Percentiles rank a stretch among this genome's conserved stretches.
These are phyloP conservation scores for Procambarus clarkii DNA, from an alignment of 1,140 invertebrate genomes.

Conservation along the genomic window DNA sequence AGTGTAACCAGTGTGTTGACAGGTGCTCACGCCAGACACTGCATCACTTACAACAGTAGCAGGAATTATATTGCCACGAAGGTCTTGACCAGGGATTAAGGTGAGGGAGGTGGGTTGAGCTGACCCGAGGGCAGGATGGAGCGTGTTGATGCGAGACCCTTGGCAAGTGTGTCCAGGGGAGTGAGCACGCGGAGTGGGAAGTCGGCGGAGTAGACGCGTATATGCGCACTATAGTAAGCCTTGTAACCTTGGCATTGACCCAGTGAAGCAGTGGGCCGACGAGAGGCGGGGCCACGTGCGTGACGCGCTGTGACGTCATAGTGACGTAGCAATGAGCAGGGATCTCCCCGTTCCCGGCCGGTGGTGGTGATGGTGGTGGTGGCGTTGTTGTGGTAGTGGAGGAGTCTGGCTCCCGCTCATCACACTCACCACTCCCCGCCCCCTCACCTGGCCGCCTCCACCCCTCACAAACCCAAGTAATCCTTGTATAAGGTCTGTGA, in stretches of 20 bases:
- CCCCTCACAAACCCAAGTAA: not conserved
- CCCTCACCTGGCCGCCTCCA: not conserved
- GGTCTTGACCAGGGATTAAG: no score
- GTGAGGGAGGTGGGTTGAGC: no score
- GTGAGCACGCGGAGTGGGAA: constrained; percentile 22
- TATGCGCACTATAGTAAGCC: constrained; percentile 30
- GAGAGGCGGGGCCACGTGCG: constrained; percentile 64
- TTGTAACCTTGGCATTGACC: constrained; percentile 71
- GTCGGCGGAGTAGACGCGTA: constrained; percentile 28
- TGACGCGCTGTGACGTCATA: constrained; percentile 65
- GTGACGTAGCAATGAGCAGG: constrained; percentile 53
- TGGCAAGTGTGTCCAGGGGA: constrained; percentile 8
- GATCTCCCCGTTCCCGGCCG: constrained; percentile 43
- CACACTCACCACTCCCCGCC: constrained; percentile 13
- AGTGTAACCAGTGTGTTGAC: no score
- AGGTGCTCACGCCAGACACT: no score
- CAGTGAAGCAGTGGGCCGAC: constrained; percentile 59
- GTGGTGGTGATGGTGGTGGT: not conserved
- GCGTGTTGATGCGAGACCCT: not conserved
- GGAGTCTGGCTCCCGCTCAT: constrained; percentile 22
- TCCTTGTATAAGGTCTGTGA: not conserved
- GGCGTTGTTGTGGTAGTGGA: constrained; percentile 11
- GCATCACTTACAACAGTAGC: no score
- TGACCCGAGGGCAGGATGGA: not conserved
- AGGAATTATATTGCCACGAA: no score